phyloP scores from a whole-genome alignment of 2,888 invertebrate species.

The Cataglyphis albicans region DNA sequence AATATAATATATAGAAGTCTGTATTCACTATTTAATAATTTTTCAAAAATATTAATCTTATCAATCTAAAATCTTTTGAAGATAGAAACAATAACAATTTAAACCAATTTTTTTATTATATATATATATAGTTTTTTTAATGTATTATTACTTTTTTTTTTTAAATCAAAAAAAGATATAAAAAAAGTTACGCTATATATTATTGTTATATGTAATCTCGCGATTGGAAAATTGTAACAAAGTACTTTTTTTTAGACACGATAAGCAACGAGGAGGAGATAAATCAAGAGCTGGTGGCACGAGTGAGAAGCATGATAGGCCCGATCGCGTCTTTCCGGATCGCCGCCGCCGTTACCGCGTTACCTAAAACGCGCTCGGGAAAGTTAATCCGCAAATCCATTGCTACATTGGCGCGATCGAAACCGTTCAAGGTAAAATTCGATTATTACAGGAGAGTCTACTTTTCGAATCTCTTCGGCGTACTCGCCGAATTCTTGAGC shows the following conservation, averaged over 20 bases:
- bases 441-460: not conserved
- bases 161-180: not conserved
- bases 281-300: constrained; percentile 87
- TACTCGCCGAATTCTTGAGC: too few relatives aligned
- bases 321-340: constrained; percentile 96
- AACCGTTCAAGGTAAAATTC: constrained; percentile 90
- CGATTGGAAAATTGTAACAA: not conserved
- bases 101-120: too few relatives aligned
- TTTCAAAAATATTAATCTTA: not conserved
- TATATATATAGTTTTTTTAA: too few relatives aligned
- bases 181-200: not conserved
- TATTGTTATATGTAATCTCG: not conserved
- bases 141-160: not conserved
- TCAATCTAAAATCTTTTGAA: not conserved
- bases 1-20: too few relatives aligned
- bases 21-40: not conserved
- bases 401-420: constrained; percentile 93
- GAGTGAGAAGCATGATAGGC: constrained; percentile 90
- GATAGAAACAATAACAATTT: too few relatives aligned
- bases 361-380: constrained; percentile 96
- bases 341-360: constrained; percentile 91
- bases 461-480: too few relatives aligned
- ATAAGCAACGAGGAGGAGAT: constrained; percentile 87
- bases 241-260: constrained; percentile 83
- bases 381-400: constrained; percentile 94